These are phyloP conservation scores for Ectropis crepuscularia DNA, from an alignment of 2,888 invertebrate genomes.

Conservation along the genomic window DNA sequence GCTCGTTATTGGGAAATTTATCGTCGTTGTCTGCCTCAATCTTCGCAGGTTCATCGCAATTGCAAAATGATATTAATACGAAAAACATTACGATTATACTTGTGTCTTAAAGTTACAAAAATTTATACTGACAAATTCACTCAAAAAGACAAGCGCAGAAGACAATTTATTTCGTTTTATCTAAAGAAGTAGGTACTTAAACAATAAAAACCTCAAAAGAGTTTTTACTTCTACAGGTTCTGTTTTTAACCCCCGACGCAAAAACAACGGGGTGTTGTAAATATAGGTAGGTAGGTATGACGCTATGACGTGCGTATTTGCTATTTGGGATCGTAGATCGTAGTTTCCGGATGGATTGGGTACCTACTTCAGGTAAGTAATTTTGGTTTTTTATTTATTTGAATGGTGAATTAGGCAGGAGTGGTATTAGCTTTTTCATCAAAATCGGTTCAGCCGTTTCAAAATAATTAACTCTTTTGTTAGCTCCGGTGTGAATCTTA, in stretches of 20 bases:
- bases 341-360: not conserved
- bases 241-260: not conserved
- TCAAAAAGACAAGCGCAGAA: conserved; percentile 7
- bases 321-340: not conserved
- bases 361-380: not conserved
- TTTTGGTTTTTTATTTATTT: not conserved
- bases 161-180: not conserved
- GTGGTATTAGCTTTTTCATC: too few species aligned
- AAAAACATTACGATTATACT: conserved; percentile 45
- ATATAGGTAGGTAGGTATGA: too few species aligned
- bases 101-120: conserved; percentile 20
- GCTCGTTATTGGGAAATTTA: conserved; percentile 63
- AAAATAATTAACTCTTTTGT: too few species aligned
- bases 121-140: conserved; percentile 44
- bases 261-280: not conserved
- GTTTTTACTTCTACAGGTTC: not conserved
- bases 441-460: too few species aligned
- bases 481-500: too few species aligned
- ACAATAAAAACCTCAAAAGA: not conserved
- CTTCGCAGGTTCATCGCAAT: conserved; percentile 61
- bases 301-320: not conserved
- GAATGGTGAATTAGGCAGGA: not conserved
- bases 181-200: conserved; percentile 3
- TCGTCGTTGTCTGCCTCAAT: conserved; percentile 47
- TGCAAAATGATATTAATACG: conserved; percentile 58